phyloP scores from a whole-genome alignment of 2,888 invertebrate genomes.

The Sphinx pinastri region DNA sequence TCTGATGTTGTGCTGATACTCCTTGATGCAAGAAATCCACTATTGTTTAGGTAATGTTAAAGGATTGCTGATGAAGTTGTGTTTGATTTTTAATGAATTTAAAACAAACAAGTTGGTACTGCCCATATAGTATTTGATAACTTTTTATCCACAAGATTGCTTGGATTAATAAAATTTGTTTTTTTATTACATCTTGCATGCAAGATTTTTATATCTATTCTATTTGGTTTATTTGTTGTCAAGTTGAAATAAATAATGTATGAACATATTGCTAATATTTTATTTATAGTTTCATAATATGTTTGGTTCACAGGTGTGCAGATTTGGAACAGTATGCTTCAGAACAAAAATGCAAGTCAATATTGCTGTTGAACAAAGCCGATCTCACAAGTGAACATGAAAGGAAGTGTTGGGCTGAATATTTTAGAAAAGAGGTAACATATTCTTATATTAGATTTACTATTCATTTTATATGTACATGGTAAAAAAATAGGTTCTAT shows the following conservation, averaged over 20 bases:
- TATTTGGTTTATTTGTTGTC: no score
- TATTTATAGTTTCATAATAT: background rate
- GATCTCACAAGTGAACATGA: slow-evolving; percentile 94
- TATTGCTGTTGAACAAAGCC: slow-evolving; percentile 97
- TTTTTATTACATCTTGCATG: no score
- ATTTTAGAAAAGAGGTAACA: slow-evolving; percentile 87
- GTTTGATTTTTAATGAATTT: no score
- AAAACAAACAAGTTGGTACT: no score
- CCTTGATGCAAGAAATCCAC: slow-evolving; percentile 97
- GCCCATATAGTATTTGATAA: no score
- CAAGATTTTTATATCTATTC: no score
- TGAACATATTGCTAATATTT: background rate
- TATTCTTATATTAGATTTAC: background rate
- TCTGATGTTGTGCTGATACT: slow-evolving; percentile 97
- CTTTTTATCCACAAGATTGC: no score
- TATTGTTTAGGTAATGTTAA: slow-evolving; percentile 87
- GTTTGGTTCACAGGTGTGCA: slow-evolving; percentile 86
- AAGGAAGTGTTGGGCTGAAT: slow-evolving; percentile 92
- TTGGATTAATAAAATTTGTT: no score
- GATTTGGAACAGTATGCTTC: slow-evolving; percentile 90
- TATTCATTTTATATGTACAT: background rate
- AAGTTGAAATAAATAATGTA: background rate
- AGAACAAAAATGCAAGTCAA: slow-evolving; percentile 83
- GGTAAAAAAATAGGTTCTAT: background rate
- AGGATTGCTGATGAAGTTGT: background rate